These are phyloP conservation scores for Protonemura montana DNA, from an alignment of 2,888 invertebrate genomes.

Conservation along the genomic window DNA sequence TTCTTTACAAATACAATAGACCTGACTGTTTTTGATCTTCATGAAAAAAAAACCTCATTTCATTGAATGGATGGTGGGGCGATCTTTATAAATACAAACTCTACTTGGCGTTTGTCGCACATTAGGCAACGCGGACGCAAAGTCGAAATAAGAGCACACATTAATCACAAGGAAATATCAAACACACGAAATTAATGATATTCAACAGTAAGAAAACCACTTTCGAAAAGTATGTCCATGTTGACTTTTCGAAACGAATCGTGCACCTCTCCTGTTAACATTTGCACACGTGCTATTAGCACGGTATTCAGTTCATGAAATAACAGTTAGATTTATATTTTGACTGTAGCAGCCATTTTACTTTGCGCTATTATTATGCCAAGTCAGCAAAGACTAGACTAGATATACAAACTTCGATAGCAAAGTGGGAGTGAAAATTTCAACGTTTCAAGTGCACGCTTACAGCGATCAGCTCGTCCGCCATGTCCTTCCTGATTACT, in stretches of 20 bases:
- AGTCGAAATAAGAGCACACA: neutral
- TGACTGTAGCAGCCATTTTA: conserved; percentile 12
- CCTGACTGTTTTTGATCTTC: no score
- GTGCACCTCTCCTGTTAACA: neutral
- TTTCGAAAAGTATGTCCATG: neutral
- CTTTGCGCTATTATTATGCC: neutral
- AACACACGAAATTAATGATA: conserved; percentile 12
- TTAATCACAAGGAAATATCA: neutral
- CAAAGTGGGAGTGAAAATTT: neutral
- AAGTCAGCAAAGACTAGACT: neutral
- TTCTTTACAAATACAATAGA: no score
- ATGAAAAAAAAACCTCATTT: no score
- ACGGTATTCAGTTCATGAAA: conserved; percentile 7
- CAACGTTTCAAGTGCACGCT: neutral
- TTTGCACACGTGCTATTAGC: neutral
- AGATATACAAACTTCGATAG: neutral
- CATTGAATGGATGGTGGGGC: no score
- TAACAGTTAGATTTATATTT: neutral
- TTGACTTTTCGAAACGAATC: neutral
- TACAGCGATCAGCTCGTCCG: neutral
- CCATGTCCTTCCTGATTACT: neutral
- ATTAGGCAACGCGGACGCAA: neutral
- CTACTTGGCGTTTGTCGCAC: neutral
- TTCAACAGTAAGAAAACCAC: neutral
- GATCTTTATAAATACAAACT: no score